Evolutionary conservation across 2,797 vertebrate genomes (phyloP), one percentile per base, ranked within the genome.

Genomic region (Chaenodraco wilsoni): DNA sequence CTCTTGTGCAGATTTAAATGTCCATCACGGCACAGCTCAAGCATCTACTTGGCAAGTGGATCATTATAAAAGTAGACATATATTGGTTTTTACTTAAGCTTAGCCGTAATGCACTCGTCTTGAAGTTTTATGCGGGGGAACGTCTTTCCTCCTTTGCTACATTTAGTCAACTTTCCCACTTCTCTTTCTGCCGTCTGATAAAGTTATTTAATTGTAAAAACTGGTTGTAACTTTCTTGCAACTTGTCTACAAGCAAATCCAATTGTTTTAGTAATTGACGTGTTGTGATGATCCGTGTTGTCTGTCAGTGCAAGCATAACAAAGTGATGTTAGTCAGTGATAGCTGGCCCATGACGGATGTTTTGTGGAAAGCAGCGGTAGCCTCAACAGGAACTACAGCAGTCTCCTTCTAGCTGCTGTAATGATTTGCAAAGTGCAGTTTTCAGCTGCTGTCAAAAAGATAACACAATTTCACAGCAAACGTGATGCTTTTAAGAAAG

Each of bases 1-100:
- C 75, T 81, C 65, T 74, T 12, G 15, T 74, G 67, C 68, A 69
- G 68, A 85, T 83, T 89, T 78, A 81, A 84, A 82, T 76, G 82
- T 79, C 83, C 58, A 58, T 86, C 63, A 64, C 57, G 31, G 15
- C 66, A 65, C 59, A 79, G 76, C n/a, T 65, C 16, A 2, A 79
- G 74, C 76, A 41, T 73, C 71, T 83, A 73, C 79, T 89, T 46
- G 43, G 50, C 73, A 60, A 74, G 74, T 73, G 67, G 60, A 50
- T 40, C 31, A 60, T 81, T 82, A 69, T 71, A 2, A 68, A 77
- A 58, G 52, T 40, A 37, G 59, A 72, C 57, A 5, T 33, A 17
- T 14, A 43, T 74, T 64, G 57, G 10, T 68, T 37, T 78, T 84
- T 78, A 65, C 76, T 84, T 78, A 65, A 71, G 57, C 46, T 68